Percentiles rank a stretch among this genome's conserved stretches.
Evolutionary conservation across 2,113 vertebrate species (phyloP).

Genomic region (Fulmarus glacialis): DNA sequence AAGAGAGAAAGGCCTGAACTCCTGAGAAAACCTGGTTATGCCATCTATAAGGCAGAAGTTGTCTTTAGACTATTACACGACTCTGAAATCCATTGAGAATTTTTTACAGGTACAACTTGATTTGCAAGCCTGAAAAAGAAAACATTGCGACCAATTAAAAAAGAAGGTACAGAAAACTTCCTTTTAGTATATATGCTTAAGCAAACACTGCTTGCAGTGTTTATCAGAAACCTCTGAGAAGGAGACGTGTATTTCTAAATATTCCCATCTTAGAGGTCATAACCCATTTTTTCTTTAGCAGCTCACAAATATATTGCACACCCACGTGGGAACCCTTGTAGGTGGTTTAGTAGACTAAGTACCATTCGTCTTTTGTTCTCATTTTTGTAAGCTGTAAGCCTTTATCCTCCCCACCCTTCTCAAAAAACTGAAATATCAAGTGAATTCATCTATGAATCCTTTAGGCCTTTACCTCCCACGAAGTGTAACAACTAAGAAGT

Average conservation of each 20-base stretch:
- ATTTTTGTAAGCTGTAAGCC: neutral
- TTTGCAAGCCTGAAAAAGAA: neutral
- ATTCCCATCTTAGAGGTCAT: neutral
- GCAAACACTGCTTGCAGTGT: neutral
- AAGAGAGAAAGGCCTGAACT: constrained; percentile 11
- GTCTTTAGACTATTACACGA: neutral
- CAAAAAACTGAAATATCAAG: neutral
- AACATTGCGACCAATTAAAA: neutral
- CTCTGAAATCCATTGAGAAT: neutral
- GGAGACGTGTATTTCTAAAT: neutral
- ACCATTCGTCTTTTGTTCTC: neutral
- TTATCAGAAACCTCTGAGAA: neutral
- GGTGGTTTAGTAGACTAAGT: neutral
- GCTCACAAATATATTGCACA: neutral
- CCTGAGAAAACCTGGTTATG: neutral
- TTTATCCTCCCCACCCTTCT: neutral
- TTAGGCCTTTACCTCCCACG: neutral
- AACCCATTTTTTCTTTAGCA: neutral
- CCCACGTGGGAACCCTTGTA: neutral
- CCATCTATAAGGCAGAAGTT: neutral
- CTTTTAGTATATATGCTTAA: neutral
- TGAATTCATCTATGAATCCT: neutral
- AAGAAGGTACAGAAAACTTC: neutral
- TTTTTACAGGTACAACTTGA: neutral
- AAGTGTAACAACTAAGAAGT: neutral